Base-by-base conservation (phyloP, 2,888 invertebrate species). In the Agriopis marginaria region DNA sequence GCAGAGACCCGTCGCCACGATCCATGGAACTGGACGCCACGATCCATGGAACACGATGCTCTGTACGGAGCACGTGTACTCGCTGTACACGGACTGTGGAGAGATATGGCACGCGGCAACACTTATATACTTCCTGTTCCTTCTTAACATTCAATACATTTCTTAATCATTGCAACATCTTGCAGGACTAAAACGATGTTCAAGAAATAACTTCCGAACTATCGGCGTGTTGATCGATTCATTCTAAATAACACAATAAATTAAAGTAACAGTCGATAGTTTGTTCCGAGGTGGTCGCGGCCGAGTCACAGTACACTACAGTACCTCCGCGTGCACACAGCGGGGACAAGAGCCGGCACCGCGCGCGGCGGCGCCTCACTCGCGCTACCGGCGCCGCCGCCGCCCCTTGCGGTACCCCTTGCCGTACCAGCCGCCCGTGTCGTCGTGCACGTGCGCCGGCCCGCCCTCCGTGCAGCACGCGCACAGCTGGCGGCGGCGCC, bases 381-480 rank as follows among this genome's bases (percentile, higher is more conserved):
- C 47, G 51, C 75, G 89, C 88, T 91, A 91, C 91, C 94, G 94
- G 75, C 93, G 92, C 50, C 91, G 87, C 75, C 95, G 95, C 58
- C 95, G 95, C 56, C 95, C 95, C 91, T 97, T 97, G 79, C 97
- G 96, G 89, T 96, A 97, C 8, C 98, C 98, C 93, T 98, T 98
- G 73, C 98, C 98, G 92, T 97, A 98, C 98, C 98, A 98, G 61
- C 98, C 98, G 80, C 85, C 87, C 75, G 82, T 85, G 82, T 83
- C 89, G 23, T 11, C 76, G 70, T 68, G 60, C 65, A 66, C 70
- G 51, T 66, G 66, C 72, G 54, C 76, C 63, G 71, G 67, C 68
- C 55, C 79, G 56, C 70, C 79, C 68, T 94, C 80, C 66, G 54
- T 4, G 89, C 96, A 96, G 88, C 96, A 96, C 72, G 96, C 95